These are phyloP conservation scores for Plebejus anna DNA, from an alignment of 2,888 invertebrate genomes.

Conservation along the genomic window DNA sequence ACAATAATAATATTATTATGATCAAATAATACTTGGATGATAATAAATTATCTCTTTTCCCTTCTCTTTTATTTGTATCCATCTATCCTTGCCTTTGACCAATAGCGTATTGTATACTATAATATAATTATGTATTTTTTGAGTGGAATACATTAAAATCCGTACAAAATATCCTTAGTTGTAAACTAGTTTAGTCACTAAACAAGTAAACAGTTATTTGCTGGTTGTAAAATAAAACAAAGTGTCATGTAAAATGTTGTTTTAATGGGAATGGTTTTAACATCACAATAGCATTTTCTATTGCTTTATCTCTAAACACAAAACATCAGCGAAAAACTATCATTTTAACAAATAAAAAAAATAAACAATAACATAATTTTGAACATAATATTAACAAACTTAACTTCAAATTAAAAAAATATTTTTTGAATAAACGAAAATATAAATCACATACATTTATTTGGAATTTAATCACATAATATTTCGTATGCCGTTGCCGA, in stretches of 20 bases:
- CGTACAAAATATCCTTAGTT: too few species aligned
- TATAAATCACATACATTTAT: slow-evolving; percentile 16
- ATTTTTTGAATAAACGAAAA: slow-evolving; percentile 19
- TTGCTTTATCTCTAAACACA: slow-evolving; percentile 36
- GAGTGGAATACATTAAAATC: too few species aligned
- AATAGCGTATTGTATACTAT: too few species aligned
- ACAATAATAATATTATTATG: too few species aligned
- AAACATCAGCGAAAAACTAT: slow-evolving; percentile 19
- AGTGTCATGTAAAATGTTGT: slow-evolving; percentile 67
- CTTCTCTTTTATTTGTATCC: too few species aligned
- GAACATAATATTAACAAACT: slow-evolving; percentile 26
- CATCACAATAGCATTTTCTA: slow-evolving; percentile 58
- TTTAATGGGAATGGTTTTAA: slow-evolving; percentile 75
- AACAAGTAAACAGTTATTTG: not conserved
- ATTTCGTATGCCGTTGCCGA: slow-evolving; percentile 32
- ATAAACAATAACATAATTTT: slow-evolving; percentile 27
- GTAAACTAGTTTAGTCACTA: not conserved
- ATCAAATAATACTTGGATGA: too few species aligned
- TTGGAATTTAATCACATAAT: slow-evolving; percentile 40
- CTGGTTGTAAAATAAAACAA: slow-evolving; percentile 46
- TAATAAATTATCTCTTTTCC: too few species aligned
- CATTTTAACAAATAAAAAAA: slow-evolving; percentile 23
- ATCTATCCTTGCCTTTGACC: too few species aligned
- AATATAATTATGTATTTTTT: too few species aligned
- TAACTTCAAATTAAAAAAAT: slow-evolving; percentile 19